Evolutionary conservation across 53 echinoderm and acorn worm species (phyloP).

Genomic region (Paracentrotus lividus): DNA sequence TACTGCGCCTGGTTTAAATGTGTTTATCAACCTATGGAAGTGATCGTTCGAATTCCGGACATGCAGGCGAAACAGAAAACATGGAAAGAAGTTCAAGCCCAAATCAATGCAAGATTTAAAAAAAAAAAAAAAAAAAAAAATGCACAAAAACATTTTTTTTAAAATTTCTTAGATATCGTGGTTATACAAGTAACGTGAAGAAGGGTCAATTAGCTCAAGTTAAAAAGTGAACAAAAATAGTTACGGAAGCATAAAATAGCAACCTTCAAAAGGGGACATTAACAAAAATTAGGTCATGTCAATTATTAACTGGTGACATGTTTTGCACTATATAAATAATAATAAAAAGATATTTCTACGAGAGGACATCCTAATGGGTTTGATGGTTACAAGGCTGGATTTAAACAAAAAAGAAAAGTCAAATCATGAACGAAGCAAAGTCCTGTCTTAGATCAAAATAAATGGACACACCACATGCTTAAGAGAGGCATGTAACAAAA

Average conservation of each 20-base stretch:
- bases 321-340: not conserved
- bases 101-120: constrained; percentile 42
- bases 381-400: not conserved
- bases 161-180: not conserved
- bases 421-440: not conserved
- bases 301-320: not conserved
- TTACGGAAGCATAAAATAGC: not conserved
- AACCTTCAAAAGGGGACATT: not conserved
- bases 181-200: not conserved
- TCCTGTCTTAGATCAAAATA: not conserved
- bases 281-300: not conserved
- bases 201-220: not conserved
- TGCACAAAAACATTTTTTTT: too few relatives aligned
- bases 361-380: not conserved
- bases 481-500: not conserved
- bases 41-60: constrained; percentile 36
- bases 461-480: not conserved
- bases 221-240: not conserved
- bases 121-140: constrained; percentile 1
- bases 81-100: constrained; percentile 36
- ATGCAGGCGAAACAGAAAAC: constrained; percentile 58
- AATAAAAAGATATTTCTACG: not conserved
- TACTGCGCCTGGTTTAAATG: constrained; percentile 71
- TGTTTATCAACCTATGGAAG: constrained; percentile 73
- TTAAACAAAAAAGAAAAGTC: not conserved